Evolutionary conservation across 2,888 invertebrate species (phyloP), one percentile per base, ranked within the genome.

Genomic region (Drosophila meridiana): DNA sequence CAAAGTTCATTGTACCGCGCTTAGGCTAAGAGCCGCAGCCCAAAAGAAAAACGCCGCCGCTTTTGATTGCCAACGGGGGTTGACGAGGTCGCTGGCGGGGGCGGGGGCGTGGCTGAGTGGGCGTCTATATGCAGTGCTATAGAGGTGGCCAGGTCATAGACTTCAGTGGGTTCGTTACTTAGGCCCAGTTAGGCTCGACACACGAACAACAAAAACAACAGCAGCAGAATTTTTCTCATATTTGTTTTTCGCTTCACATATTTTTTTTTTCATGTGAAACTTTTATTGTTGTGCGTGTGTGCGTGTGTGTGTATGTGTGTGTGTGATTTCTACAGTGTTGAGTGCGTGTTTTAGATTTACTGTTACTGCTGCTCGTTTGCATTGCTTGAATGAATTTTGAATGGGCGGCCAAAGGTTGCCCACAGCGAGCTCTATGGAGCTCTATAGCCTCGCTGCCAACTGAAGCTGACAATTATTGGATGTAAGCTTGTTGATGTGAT

Each of bases 1-100:
- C 72, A 85, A 73, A 85, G 85, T 89, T 85, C 85, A 87, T 85
- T 85, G 85, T 89, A 85, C 85, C 83, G 66, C 89, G 85, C 88
- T 85, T 85, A 89, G 86, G 69, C 82, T 71, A 79, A 87, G 89
- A 84, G 89, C 48, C 83, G 61, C 72, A 72, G 82, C 79, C 89
- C 68, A 84, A 84, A 89, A 89, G 87, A 89, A 84, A 89, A 78
- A 70, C 66, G 78, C 69, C 68, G 87, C 73, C 85, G 82, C 85
- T 87, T 85, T 85, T 85, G 85, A 85, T 85, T 85, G 87, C 85
- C 85, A 87, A 72, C 80, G 60, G 56, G 42, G 38, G 34, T 38
- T 30, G 20, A 20, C 20, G 20, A 20, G 20, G 20, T 20, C 20
- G 20, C 20, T 20, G 20, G 20, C 20, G 0, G 34, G 34, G 36